A percentile compares a stretch with the other conserved stretches of the same genome.
Conservation (phyloP, 1,140 invertebrate species). For the Caenorhabditis brenneri region DNA sequence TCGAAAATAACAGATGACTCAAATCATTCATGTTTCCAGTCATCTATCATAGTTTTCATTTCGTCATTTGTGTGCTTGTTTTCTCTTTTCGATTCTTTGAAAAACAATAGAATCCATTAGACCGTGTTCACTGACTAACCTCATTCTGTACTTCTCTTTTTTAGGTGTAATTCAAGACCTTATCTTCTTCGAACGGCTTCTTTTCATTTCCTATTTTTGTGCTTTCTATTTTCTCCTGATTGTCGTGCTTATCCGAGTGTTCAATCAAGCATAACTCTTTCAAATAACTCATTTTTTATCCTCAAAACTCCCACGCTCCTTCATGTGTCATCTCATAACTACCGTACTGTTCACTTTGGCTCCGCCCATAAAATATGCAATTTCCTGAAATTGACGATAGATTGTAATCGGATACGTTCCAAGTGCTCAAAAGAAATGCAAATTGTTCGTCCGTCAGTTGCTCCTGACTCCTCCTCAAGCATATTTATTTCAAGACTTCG, state of each 20-base stretch:
- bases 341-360: neutral
- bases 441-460: too few species aligned
- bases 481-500: slow-evolving; percentile 7
- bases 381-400: slow-evolving; percentile 27
- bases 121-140: slow-evolving; percentile 1
- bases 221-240: neutral
- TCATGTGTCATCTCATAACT: neutral
- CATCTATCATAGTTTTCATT: neutral
- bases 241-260: neutral
- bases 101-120: neutral
- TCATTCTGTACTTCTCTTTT: neutral
- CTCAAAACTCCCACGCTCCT: neutral
- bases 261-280: neutral
- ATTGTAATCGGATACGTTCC: slow-evolving; percentile 22
- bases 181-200: neutral
- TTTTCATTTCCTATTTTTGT: neutral
- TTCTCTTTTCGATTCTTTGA: too few species aligned
- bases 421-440: slow-evolving; percentile 22
- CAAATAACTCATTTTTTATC: neutral
- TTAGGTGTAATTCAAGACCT: neutral
- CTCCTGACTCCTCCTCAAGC: neutral
- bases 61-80: neutral
- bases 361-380: slow-evolving; percentile 9
- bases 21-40: neutral
- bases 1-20: too few species aligned